Base-by-base conservation (phyloP, 1,140 invertebrate species). In the Tetraneura akinire region DNA sequence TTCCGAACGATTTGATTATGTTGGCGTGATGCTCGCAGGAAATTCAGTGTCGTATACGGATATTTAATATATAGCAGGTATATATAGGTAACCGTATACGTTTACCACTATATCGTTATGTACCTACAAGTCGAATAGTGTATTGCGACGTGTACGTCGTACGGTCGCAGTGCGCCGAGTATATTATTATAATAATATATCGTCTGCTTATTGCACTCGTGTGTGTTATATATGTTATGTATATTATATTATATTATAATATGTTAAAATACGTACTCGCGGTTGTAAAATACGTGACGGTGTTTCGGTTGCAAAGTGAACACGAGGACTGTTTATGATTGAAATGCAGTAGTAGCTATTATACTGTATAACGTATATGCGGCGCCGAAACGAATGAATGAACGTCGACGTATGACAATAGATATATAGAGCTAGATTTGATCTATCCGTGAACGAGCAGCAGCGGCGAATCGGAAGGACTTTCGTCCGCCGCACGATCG, bases 371-470 rank as follows among this genome's bases (percentile, higher is more conserved):
- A 37, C 32, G 62, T 64, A n/a, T n/a, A n/a, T n/a, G 62, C 32
- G 29, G 29, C 18, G 16, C 18, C 32, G 18, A 29, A 37, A 64
- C 37, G 32, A 64, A 64, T 64, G 62, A 64, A 64, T 21, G 32
- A 64, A n/a, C 62, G 62, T 13, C 32, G 29, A n/a, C n/a, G n/a
- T n/a, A n/a, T n/a, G n/a, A 37, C 32, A 37, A 64, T 29, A 64
- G 10, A 32, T 62, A 60, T 29, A 37, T 64, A n/a, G 62, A 64
- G 62, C 62, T 64, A 64, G 62, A 64, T 64, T n/a, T 64, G 29
- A 64, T 64, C 32, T 42, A 37, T 64, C 18, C 62, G 62, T 16
- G 23, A 26, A 37, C 18, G 62, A 6, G 60, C 62, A 32, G 16
- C 32, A 13, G n/a, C 29, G 62, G 32, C 29, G 62, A 42, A 29